Conservation (phyloP, 2,888 invertebrate genomes). For the Lydus trimaculatus region DNA sequence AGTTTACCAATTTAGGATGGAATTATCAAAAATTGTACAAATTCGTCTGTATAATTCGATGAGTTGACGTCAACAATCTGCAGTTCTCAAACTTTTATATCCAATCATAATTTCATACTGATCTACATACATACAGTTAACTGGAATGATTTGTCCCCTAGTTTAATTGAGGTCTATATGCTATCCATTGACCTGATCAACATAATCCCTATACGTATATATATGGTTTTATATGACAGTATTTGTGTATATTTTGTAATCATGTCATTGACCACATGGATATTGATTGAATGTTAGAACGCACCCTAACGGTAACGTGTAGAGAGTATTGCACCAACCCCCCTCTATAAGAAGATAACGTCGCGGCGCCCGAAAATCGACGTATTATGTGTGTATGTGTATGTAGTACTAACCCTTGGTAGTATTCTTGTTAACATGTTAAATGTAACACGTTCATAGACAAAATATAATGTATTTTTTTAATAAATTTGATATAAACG, state of each 20-base stretch:
- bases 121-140: too few species aligned
- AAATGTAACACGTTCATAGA: conserved; percentile 27
- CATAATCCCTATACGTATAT: not conserved
- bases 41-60: too few species aligned
- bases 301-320: conserved; percentile 38
- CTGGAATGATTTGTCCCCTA: too few species aligned
- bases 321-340: conserved; percentile 28
- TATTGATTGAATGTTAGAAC: conserved; percentile 14
- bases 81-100: too few species aligned
- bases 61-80: too few species aligned
- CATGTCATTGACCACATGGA: conserved; percentile 11
- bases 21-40: too few species aligned
- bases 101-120: too few species aligned
- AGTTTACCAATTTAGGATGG: too few species aligned
- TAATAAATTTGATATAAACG: conserved; percentile 15
- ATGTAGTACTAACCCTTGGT: conserved; percentile 37
- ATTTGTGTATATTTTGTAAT: not conserved
- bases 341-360: conserved; percentile 28
- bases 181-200: not conserved
- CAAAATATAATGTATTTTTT: conserved; percentile 24
- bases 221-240: not conserved
- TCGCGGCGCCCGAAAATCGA: conserved; percentile 49
- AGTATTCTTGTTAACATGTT: conserved; percentile 39
- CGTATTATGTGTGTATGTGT: conserved; percentile 25
- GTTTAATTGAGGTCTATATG: not conserved